Conservation (phyloP, 2,888 invertebrate genomes). For the Sarcophaga rosellei region DNA sequence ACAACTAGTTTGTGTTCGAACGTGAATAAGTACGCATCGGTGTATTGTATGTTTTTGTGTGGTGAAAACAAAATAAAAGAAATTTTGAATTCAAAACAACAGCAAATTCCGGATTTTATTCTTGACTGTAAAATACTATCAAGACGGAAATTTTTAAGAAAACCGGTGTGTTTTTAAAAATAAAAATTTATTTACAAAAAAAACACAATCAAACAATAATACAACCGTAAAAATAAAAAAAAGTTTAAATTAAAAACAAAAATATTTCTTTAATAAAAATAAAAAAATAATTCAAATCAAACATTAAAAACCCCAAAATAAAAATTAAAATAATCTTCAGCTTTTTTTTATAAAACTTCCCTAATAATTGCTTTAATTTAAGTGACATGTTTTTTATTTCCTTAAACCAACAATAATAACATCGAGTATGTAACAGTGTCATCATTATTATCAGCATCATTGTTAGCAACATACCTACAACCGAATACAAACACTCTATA, state of each 20-base stretch:
- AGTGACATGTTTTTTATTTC: too few relatives aligned
- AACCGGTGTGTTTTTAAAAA: constrained; percentile 18
- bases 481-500: background rate
- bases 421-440: constrained; percentile 29
- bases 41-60: constrained; percentile 34
- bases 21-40: constrained; percentile 80
- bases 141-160: background rate
- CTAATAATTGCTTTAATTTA: too few relatives aligned
- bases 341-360: too few relatives aligned
- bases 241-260: background rate
- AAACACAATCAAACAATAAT: background rate
- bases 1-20: constrained; percentile 80
- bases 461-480: constrained; percentile 25
- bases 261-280: background rate
- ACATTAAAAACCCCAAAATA: background rate
- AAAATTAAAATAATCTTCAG: too few relatives aligned
- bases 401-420: constrained; percentile 30
- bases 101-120: constrained; percentile 5
- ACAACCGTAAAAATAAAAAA: background rate
- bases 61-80: too few relatives aligned
- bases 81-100: background rate
- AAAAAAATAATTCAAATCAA: background rate
- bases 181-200: background rate
- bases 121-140: background rate
- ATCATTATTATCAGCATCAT: constrained; percentile 44